Evolutionary conservation across 2,888 invertebrate species (phyloP).

Genomic region (Hesperia comma): DNA sequence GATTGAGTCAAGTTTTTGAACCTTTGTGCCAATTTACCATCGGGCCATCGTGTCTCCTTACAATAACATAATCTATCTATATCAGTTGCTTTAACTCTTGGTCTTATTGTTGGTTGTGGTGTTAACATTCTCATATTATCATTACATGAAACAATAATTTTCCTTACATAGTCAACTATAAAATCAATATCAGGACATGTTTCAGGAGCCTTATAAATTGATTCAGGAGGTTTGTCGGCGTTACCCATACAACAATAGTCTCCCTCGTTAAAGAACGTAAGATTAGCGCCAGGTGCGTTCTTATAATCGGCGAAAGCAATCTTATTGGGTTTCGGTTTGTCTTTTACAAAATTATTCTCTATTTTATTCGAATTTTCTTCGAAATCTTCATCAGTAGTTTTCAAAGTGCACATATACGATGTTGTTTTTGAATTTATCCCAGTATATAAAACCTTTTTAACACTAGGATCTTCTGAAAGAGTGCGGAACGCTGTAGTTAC

Average conservation of each 20-base stretch:
- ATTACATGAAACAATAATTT: slow-evolving; percentile 74
- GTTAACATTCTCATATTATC: slow-evolving; percentile 79
- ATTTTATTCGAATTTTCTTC: slow-evolving; percentile 67
- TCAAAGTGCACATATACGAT: slow-evolving; percentile 74
- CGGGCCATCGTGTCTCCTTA: slow-evolving; percentile 70
- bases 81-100: slow-evolving; percentile 74
- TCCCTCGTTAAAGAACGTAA: slow-evolving; percentile 67
- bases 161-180: slow-evolving; percentile 73
- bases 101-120: slow-evolving; percentile 67
- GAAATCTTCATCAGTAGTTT: slow-evolving; percentile 71
- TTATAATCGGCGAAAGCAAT: slow-evolving; percentile 68
- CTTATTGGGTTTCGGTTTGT: slow-evolving; percentile 55
- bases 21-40: slow-evolving; percentile 63
- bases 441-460: slow-evolving; percentile 71
- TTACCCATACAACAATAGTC: slow-evolving; percentile 71
- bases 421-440: slow-evolving; percentile 75
- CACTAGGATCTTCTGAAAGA: slow-evolving; percentile 68
- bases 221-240: slow-evolving; percentile 72
- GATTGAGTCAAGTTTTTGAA: slow-evolving; percentile 65
- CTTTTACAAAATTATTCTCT: slow-evolving; percentile 59
- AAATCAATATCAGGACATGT: slow-evolving; percentile 71
- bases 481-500: slow-evolving; percentile 72
- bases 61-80: slow-evolving; percentile 75
- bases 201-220: slow-evolving; percentile 67
- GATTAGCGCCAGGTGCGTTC: slow-evolving; percentile 71